Evolutionary conservation across 2,888 invertebrate genomes (phyloP), one percentile per base, ranked within the genome.

Genomic region (Oscheius sp.): DNA sequence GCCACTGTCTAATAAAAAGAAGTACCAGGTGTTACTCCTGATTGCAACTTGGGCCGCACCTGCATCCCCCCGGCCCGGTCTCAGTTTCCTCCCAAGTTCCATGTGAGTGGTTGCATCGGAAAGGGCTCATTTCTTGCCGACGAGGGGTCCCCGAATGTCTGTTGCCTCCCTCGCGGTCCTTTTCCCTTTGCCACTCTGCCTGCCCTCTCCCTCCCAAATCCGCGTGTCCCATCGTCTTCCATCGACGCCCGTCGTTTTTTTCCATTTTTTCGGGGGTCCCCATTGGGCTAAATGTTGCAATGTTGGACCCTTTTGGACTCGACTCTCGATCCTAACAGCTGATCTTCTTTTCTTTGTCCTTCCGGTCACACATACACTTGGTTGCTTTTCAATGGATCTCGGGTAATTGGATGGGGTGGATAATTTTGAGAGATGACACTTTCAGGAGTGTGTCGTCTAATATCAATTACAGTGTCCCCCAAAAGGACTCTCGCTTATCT

Each of bases 171-270:
- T 43, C 21, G 55, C 9, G 35, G 35, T 41, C 43, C 18, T 41
- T 18, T 41, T 46, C 46, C 25, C 66, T 52, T 52, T 61, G 43
- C 61, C 23, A n/a, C 35, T 25, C 64, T 66, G 29, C 27, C 43
- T 45, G n/a, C 58, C 12, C 58, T 18, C 43, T 61, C 61, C 43
- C 52, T 66, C 66, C 66, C 52, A 29, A 52, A 49, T 66, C 52
- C 35, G 23, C 49, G 49, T 66, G 61, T 41, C 61, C 66, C 66
- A 66, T 49, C 66, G 66, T 49, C 66, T 52, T 66, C 66, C 66
- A 66, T 66, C 66, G 66, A 66, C 49, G 66, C 49, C 52, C 23
- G 52, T n/a, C 49, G 29, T 66, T 66, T 66, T 66, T 66, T 52
- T 63, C 43, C 63, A 45, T 16, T 35, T 35, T 35, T 35, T 35